These are phyloP conservation scores for Dasyornis broadbenti DNA, from an alignment of 2,113 vertebrate species.

Conservation along the genomic window DNA sequence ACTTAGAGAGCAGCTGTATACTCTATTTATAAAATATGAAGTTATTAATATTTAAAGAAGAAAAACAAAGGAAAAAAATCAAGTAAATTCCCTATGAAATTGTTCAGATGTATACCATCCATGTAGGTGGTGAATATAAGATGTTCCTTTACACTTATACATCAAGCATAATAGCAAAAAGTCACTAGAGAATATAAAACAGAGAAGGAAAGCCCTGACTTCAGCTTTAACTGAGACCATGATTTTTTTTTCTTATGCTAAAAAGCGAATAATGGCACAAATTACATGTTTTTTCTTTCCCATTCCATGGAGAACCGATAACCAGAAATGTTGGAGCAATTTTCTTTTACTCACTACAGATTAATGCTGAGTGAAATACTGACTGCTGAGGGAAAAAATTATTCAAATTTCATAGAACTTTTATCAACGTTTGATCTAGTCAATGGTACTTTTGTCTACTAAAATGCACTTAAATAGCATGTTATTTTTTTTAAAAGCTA, in stretches of 20 bases:
- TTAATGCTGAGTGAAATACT: neutral
- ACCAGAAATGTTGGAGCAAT: neutral
- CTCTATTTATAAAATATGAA: neutral
- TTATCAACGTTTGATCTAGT: neutral
- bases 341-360: neutral
- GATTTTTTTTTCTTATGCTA: neutral
- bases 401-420: neutral
- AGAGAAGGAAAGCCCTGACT: neutral
- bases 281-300: neutral
- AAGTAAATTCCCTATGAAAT: neutral
- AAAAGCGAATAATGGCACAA: neutral
- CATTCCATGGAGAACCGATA: neutral
- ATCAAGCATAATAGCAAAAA: neutral
- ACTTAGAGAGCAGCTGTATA: neutral
- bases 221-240: neutral
- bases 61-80: neutral
- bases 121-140: neutral
- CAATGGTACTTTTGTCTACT: neutral
- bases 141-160: neutral
- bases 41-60: slow-evolving; percentile 7
- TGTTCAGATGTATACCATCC: neutral
- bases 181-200: neutral
- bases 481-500: neutral
- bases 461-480: neutral
- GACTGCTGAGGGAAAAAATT: neutral